Base-by-base conservation (phyloP, 1,140 invertebrate species). In the Pseudoatta argentina region DNA sequence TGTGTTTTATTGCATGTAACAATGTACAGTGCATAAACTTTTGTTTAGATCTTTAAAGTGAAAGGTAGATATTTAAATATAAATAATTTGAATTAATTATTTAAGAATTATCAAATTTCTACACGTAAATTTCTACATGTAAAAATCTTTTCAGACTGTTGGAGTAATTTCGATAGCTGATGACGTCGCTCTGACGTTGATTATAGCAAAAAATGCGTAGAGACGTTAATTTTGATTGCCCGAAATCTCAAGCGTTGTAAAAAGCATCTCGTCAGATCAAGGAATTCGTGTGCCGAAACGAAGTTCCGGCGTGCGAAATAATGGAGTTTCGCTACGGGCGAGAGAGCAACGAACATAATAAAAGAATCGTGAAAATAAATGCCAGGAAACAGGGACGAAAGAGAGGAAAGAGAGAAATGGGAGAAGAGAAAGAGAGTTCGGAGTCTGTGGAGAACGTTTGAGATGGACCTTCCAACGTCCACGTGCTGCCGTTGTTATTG, bases 401-500 rank as follows among this genome's bases (percentile, higher is more conserved):
- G 27, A 78, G 48, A 7, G 16, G 39, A 12, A 59, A 30, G 27
- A 27, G 53, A 76, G 53, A 51, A 12, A 59, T 30, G 12, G 39
- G 27, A 14, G 12, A 30, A 7, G n/a, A 67, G 51, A 57, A 78
- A 82, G 67, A 44, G 51, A 5, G 53, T 12, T 14, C 24, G 18
- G 30, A 64, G 48, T 30, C 72, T 27, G 53, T 63, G 64, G 34
- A 24, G 66, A 88, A 57, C 57, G 30, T 79, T 76, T 57, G 59
- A 71, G 75, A 61, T 61, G 67, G 27, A 59, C 39, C 64, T 57
- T 44, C 79, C 39, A 44, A 79, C 86, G 88, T 93, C 92, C 92
- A 93, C 93, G 93, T 94, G 93, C 90, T 92, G 91, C 79, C 92
- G 93, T 93, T 94, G 88, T 94, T 93, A 91, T 93, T 94, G 89